Base-by-base conservation (phyloP, 2,888 invertebrate genomes). In the Tethea ocularis region DNA sequence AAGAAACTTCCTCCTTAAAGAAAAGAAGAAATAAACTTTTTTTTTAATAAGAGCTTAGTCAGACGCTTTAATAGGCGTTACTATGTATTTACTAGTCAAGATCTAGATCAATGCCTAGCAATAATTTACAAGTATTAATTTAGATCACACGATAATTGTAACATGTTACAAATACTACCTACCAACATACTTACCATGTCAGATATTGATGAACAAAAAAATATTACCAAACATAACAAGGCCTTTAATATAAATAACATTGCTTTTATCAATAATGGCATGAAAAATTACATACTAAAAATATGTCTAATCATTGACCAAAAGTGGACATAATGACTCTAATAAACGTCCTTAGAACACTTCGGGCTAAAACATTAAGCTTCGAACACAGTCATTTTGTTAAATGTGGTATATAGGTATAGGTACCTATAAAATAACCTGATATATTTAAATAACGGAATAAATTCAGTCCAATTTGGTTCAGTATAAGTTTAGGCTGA, bases 251-350 rank as follows among this genome's bases (percentile, higher is more conserved):
- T 72, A 79, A 82, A 86, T 84, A 83, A 85, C 80, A 84, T 72
- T 67, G 75, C 82, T 84, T 82, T 84, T 84, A 88, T 81, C 83
- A 90, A 89, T 89, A 89, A 87, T 85, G 82, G 77, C 78, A 80
- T 69, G 74, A 83, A 71, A 88, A 86, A 87, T 83, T 84, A 86
- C 73, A 82, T 71, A 80, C 76, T 67, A 79, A 86, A n/a, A 88
- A 87, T 87, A 83, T 87, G 89, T 85, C 86, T 89, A 89, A 89
- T 90, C 87, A 89, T 81, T 71, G 75, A 57, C 64, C 78, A 66
- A 87, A 87, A 91, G 85, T 89, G 89, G 86, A 76, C 75, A 79
- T 88, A 89, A 91, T 87, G 76, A 84, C 77, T 83, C 83, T 84
- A 87, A 88, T 38, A 38, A 38, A n/a, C n/a, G n/a, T 38, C n/a